Base-by-base conservation (phyloP, 2,113 vertebrate genomes). In the Stictonetta naevosa region DNA sequence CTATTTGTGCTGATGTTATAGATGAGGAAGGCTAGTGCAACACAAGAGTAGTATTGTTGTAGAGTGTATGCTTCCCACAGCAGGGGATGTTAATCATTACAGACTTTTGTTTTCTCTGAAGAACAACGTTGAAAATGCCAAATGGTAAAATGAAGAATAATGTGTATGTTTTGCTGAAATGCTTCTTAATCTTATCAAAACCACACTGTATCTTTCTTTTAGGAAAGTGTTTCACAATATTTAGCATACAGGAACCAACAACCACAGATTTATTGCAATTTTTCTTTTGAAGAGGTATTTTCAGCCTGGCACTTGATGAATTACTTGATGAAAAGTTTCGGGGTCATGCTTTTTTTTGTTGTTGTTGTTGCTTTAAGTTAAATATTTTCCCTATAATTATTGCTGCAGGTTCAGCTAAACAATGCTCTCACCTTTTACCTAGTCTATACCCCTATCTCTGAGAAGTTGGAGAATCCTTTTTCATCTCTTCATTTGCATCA, bases 71-170 rank as follows among this genome's bases (percentile, higher is more conserved):
- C 95, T 97, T 98, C 97, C 97, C 96, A 96, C 93, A 89, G 36
- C 80, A 58, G 62, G 44, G 88, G 66, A 73, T 0, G 96, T 97
- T 97, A 97, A 97, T 98, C 96, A 97, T 97, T 97, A 97, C 82
- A 94, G 93, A 84, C 28, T 59, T 78, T 50, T 52, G 85, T 92
- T 93, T 92, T 96, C 93, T 94, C 92, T 96, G 94, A 93, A 69
- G 58, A 87, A 81, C 26, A 76, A 75, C 55, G 77, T 4, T 86
- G 88, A 89, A 91, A 76, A 40, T 74, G 67, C 83, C 81, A 96
- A 95, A 96, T 69, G 96, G 73, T 52, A 66, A 81, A 77, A 95
- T 84, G 73, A 96, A 97, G 95, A 97, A 96, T 95, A 95, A 96
- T 86, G 89, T 81, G 90, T 92, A 63, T 95, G 31, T 88, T 95